These are phyloP conservation scores for Asbolus verrucosus DNA, from an alignment of 1,140 invertebrate genomes.

Conservation along the genomic window DNA sequence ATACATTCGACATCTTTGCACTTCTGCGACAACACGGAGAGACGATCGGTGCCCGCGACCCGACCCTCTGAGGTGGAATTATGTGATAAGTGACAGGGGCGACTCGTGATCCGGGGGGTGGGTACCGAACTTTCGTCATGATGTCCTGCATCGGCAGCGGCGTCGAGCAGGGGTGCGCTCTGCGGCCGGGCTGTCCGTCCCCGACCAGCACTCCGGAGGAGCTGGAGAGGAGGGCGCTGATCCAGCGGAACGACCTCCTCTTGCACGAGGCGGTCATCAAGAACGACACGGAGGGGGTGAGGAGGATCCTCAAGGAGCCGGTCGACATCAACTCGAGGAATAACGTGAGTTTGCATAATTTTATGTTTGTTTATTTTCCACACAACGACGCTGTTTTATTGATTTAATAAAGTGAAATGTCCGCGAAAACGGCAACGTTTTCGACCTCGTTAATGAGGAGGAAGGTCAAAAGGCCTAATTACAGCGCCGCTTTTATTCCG, in stretches of 20 bases:
- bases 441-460: too few species aligned
- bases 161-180: constrained; percentile 12
- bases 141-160: constrained; percentile 2
- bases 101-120: background rate
- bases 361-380: too few species aligned
- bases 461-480: too few species aligned
- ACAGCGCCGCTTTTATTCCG: too few species aligned
- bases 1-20: background rate
- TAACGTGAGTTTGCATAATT: constrained; percentile 79
- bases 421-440: too few species aligned
- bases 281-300: constrained; percentile 75
- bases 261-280: constrained; percentile 81
- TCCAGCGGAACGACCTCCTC: constrained; percentile 75
- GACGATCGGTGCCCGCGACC: too few species aligned
- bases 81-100: too few species aligned
- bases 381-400: too few species aligned
- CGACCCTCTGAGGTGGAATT: too few species aligned
- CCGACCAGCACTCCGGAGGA: constrained; percentile 62
- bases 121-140: background rate
- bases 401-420: too few species aligned
- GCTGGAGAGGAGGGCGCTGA: constrained; percentile 65
- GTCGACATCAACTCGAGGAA: constrained; percentile 79
- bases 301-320: constrained; percentile 72
- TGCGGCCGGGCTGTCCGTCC: constrained; percentile 52
- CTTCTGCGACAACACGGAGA: too few species aligned